Evolutionary conservation across 1,140 invertebrate genomes (phyloP), one percentile per base, ranked within the genome.

Genomic region (Paracyclopina nana): DNA sequence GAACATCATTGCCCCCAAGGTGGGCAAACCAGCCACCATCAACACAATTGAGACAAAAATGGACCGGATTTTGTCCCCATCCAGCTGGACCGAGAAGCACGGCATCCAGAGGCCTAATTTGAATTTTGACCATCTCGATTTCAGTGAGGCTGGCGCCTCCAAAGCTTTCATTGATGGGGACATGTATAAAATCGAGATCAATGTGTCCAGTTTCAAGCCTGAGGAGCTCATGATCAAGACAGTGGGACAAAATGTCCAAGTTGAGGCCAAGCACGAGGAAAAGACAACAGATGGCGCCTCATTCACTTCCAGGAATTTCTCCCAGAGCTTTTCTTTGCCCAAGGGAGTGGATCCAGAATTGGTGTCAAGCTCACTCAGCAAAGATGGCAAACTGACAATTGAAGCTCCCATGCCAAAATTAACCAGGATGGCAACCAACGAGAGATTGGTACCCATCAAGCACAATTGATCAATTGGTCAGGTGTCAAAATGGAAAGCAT

Each of bases 161-260:
- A 52, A 40, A 27, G 41, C 43, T 4, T 12, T 24, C 12, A 24
- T 11, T 20, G 50, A 52, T 24, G 26, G 25, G 4, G 40, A 52
- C 12, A 52, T 12, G 24, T 52, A 52, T 25, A 52, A 52, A 27
- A 52, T 52, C 22, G 4, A 26, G 14, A 24, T 52, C n/a, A 38
- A 52, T 29, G 50, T 52, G 9, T 14, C 16, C 6, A n/a, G 18
- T 22, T 52, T 40, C 25, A 52, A 44, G 20, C 50, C 50, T 4
- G 50, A 52, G 34, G 50, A 52, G 50, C 27, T 52, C 12, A 26
- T 52, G 16, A 40, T 52, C 27, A 52, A 52, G 27, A 52, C 50
- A 22, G 16, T 52, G 1, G 50, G 40, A n/a, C 42, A 52, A 22
- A 45, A 34, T 16, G 40, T 52, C 16, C 34, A 52, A 11, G 16